phyloP scores from a whole-genome alignment of 2,888 invertebrate species.

The Drosophila dives region DNA sequence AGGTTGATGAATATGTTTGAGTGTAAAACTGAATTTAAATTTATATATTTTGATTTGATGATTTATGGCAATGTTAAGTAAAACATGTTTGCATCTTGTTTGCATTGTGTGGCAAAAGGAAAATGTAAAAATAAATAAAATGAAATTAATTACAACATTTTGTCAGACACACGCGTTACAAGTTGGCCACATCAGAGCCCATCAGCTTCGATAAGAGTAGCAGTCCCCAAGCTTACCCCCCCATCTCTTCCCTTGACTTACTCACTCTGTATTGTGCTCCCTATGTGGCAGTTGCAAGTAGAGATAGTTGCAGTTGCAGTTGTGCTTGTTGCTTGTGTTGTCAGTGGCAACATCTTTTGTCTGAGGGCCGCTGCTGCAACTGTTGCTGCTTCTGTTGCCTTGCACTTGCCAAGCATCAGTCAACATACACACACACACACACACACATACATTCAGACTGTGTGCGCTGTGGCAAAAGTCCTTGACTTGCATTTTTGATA shows the following conservation, averaged over 20 bases:
- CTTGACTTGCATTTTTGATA: slow-evolving; percentile 83
- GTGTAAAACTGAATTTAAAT: background rate
- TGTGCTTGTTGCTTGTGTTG: slow-evolving; percentile 27
- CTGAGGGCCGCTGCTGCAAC: slow-evolving; percentile 48
- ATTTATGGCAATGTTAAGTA: slow-evolving; percentile 56
- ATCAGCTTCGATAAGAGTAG: slow-evolving; percentile 51
- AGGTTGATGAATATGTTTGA: background rate
- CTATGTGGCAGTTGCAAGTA: slow-evolving; percentile 38
- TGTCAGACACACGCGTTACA: slow-evolving; percentile 76
- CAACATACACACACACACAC: slow-evolving; percentile 51
- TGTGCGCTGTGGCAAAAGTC: slow-evolving; percentile 64
- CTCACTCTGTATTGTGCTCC: background rate
- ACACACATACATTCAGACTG: slow-evolving; percentile 18
- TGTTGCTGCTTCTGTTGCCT: slow-evolving; percentile 43
- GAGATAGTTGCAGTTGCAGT: slow-evolving; percentile 44
- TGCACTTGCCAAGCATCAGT: slow-evolving; percentile 79
- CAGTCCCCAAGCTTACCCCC: background rate
- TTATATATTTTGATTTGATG: slow-evolving; percentile 22
- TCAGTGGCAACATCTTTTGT: slow-evolving; percentile 53
- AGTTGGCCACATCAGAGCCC: slow-evolving; percentile 66
- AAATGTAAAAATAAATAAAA: slow-evolving; percentile 20
- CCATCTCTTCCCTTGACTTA: background rate
- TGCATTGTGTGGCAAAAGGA: slow-evolving; percentile 1
- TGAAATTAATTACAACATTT: slow-evolving; percentile 78
- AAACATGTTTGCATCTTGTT: slow-evolving; percentile 59